Evolutionary conservation across 2,888 invertebrate species (phyloP).

Genomic region (Myopa testacea): DNA sequence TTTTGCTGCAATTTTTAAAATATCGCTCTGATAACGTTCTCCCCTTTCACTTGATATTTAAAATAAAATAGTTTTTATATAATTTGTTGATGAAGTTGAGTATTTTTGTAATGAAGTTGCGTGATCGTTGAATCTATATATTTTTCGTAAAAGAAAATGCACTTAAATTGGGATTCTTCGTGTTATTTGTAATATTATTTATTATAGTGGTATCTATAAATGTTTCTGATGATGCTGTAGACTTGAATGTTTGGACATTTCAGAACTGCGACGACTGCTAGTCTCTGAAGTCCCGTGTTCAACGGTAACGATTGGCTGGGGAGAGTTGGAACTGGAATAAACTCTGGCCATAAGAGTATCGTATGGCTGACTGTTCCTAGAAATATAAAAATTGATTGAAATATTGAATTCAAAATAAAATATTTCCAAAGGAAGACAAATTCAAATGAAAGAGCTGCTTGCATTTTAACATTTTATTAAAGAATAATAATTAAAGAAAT

Average conservation of each 20-base stretch:
- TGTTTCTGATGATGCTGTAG: too few species aligned
- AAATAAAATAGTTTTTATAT: too few species aligned
- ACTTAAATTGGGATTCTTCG: not conserved
- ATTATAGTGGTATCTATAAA: too few species aligned
- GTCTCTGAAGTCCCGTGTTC: not conserved
- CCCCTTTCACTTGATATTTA: too few species aligned
- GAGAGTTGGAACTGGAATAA: not conserved
- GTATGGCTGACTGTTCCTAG: conserved; percentile 47
- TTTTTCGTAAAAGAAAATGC: not conserved
- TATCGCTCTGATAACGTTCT: too few species aligned
- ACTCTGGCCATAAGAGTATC: conserved; percentile 40
- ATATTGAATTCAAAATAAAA: not conserved
- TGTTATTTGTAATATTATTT: not conserved
- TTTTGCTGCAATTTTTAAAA: too few species aligned
- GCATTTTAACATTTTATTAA: not conserved
- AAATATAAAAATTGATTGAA: conserved; percentile 27
- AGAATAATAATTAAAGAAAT: not conserved
- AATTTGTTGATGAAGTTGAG: not conserved
- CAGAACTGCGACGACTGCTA: not conserved
- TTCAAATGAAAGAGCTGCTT: conserved; percentile 19
- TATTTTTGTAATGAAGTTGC: not conserved
- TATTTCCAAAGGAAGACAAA: not conserved
- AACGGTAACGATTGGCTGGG: not conserved
- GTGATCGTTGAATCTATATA: not conserved
- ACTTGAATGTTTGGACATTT: not conserved